A percentile compares a stretch with the other conserved stretches of the same genome.
phyloP scores from a whole-genome alignment of 2,888 invertebrate genomes.

The Amblyjoppa proteus region DNA sequence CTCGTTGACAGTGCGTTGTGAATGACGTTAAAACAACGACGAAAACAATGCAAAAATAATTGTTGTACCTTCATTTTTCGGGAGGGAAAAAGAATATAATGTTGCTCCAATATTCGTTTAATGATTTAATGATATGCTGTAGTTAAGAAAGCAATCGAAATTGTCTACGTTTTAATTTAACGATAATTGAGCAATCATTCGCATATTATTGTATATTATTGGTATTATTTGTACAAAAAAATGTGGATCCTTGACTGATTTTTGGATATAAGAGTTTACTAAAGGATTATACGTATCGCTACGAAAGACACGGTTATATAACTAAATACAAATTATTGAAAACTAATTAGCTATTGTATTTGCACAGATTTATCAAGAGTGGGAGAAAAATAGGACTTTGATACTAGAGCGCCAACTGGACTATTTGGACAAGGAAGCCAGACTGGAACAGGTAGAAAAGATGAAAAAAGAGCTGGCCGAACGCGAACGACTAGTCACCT shows the following conservation, averaged over 20 bases:
- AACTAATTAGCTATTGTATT: slow-evolving; percentile 38
- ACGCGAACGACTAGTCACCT: slow-evolving; percentile 88
- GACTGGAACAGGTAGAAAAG: slow-evolving; percentile 87
- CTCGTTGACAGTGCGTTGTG: too few relatives aligned
- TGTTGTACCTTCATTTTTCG: too few relatives aligned
- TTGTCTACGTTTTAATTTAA: background rate
- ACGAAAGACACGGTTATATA: background rate
- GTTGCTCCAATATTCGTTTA: too few relatives aligned
- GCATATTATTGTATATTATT: too few relatives aligned
- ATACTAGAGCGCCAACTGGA: slow-evolving; percentile 88
- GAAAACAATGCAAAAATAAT: too few relatives aligned
- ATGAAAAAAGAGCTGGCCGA: slow-evolving; percentile 87
- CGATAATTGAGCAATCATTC: background rate
- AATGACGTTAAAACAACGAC: too few relatives aligned
- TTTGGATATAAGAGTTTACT: background rate
- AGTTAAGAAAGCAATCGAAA: too few relatives aligned
- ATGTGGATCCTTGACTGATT: background rate
- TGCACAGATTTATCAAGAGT: slow-evolving; percentile 87
- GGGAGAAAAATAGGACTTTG: slow-evolving; percentile 87
- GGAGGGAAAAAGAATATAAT: too few relatives aligned
- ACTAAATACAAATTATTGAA: background rate
- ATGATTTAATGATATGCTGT: too few relatives aligned
- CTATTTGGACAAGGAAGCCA: slow-evolving; percentile 85
- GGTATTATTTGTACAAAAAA: background rate
- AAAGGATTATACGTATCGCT: background rate